A percentile compares a stretch with the other conserved stretches of the same genome.
phyloP scores from a whole-genome alignment of 2,888 invertebrate genomes.

The Cynaeus angustus region DNA sequence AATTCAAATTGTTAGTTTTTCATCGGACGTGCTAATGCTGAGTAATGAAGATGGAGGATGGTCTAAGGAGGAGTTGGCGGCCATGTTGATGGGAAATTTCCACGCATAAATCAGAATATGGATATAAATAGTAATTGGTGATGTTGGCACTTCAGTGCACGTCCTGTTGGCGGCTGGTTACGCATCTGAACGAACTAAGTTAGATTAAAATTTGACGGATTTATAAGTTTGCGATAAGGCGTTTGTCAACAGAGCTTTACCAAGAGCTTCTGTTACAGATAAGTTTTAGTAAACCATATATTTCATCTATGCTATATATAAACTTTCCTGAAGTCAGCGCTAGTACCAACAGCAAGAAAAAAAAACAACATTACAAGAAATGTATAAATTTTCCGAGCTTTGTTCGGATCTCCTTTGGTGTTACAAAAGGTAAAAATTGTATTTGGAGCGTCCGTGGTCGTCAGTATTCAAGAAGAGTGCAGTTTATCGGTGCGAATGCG shows the following conservation, averaged over 20 bases:
- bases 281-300: too few relatives aligned
- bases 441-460: neutral
- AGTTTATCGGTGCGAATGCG: conserved; percentile 7
- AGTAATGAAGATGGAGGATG: neutral
- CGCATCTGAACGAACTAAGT: neutral
- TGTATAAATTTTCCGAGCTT: too few relatives aligned
- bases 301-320: too few relatives aligned
- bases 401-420: too few relatives aligned
- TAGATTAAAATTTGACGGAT: conserved; percentile 2
- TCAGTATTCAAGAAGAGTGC: conserved; percentile 1
- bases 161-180: conserved; percentile 1
- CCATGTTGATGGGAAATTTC: conserved; percentile 1
- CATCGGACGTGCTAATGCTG: conserved; percentile 11
- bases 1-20: conserved; percentile 20
- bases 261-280: too few relatives aligned
- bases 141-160: neutral
- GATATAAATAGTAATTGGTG: conserved; percentile 4
- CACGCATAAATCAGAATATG: neutral
- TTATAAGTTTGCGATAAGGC: neutral
- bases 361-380: too few relatives aligned
- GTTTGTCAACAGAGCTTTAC: neutral
- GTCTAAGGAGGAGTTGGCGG: neutral
- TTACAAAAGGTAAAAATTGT: neutral
- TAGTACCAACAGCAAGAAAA: too few relatives aligned
- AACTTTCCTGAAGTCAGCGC: too few relatives aligned